Evolutionary conservation across 2,113 vertebrate species (phyloP).

Genomic region (Patagioenas fasciata): DNA sequence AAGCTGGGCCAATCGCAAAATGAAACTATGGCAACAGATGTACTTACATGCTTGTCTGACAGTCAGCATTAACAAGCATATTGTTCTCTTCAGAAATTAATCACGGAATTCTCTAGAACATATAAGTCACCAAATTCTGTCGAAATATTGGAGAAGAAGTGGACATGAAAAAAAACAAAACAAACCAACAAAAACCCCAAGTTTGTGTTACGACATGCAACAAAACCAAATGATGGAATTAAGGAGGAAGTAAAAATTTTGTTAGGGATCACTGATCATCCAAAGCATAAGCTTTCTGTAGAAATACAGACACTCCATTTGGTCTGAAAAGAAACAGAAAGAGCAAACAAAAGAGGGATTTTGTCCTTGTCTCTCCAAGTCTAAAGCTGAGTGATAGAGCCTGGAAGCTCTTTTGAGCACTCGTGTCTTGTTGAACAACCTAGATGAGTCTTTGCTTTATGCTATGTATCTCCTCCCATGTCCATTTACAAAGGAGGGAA

Average conservation of each 20-base stretch:
- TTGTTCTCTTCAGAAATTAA: not conserved
- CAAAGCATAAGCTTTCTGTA: not conserved
- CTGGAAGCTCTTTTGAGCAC: not conserved
- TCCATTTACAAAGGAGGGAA: not conserved
- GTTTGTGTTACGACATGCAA: not conserved
- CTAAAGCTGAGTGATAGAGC: not conserved
- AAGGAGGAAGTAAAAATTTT: not conserved
- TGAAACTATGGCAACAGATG: not conserved
- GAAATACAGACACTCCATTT: not conserved
- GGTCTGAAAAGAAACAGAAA: not conserved
- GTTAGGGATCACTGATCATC: not conserved
- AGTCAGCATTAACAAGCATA: not conserved
- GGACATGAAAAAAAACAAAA: not conserved
- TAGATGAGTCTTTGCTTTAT: not conserved
- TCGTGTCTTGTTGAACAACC: not conserved
- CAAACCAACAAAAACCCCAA: not conserved
- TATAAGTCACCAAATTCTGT: not conserved
- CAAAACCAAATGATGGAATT: not conserved
- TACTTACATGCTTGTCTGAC: not conserved
- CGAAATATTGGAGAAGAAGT: not conserved
- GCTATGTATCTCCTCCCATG: not conserved
- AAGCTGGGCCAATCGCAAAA: not conserved
- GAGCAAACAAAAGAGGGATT: not conserved
- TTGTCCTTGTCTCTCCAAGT: not conserved
- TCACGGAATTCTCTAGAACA: not conserved